A percentile compares a stretch with the other conserved stretches of the same genome.
Evolutionary conservation across 2,797 vertebrate genomes (phyloP).

Genomic region (Muscicapa comitata): DNA sequence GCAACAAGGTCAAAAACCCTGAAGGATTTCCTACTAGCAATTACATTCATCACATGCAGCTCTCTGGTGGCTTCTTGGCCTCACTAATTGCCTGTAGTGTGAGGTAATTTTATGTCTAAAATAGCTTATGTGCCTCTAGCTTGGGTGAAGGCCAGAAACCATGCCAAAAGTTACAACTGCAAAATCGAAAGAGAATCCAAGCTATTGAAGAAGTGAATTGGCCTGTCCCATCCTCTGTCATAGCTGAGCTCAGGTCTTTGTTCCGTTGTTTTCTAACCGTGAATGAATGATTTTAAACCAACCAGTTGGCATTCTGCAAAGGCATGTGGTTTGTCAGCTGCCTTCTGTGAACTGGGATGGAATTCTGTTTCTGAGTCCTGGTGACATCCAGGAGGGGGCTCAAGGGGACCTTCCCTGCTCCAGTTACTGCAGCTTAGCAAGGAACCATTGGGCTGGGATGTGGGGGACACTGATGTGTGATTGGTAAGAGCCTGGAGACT

Average conservation of each 20-base stretch:
- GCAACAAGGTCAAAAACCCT: background rate
- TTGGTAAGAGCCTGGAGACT: background rate
- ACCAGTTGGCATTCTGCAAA: background rate
- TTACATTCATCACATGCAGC: background rate
- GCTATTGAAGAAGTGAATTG: background rate
- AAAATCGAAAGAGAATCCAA: background rate
- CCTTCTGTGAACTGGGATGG: background rate
- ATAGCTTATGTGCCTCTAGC: background rate
- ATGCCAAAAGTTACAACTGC: background rate
- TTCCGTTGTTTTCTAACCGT: background rate
- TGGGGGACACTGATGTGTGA: no score
- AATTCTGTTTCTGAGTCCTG: background rate
- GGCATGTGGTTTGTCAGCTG: background rate
- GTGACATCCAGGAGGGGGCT: background rate
- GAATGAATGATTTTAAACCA: background rate
- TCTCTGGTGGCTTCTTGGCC: constrained; percentile 1
- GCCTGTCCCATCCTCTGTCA: background rate
- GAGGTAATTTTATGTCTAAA: constrained; percentile 9
- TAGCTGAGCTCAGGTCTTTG: background rate
- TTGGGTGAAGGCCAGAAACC: background rate
- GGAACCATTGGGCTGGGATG: accelerated
- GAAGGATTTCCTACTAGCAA: constrained; percentile 11
- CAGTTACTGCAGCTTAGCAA: background rate
- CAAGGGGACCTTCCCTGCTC: background rate
- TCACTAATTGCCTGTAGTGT: constrained; percentile 23